phyloP scores from a whole-genome alignment of 2,113 vertebrate species.

The Oreotragus oreotragus region DNA sequence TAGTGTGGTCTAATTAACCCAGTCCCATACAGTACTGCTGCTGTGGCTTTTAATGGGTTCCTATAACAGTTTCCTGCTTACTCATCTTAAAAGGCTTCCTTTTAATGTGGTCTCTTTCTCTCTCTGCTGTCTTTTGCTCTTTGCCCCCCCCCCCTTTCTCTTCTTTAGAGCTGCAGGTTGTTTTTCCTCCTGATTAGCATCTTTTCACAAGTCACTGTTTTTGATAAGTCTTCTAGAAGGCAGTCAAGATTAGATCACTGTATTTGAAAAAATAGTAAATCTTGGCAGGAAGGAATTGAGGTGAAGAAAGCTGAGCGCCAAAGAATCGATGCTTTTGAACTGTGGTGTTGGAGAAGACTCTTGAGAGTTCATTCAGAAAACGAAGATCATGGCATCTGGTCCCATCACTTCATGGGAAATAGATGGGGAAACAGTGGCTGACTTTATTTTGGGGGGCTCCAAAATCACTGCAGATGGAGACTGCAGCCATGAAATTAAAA shows the following conservation, averaged over 20 bases:
- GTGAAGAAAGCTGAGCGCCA: too few relatives aligned
- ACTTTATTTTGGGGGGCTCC: too few relatives aligned
- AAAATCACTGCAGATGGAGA: too few relatives aligned
- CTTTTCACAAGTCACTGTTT: constrained; percentile 16
- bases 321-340: too few relatives aligned
- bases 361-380: too few relatives aligned
- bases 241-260: constrained; percentile 21
- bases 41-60: background rate
- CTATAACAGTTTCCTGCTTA: constrained; percentile 50
- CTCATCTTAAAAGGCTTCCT: constrained; percentile 17
- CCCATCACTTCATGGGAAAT: too few relatives aligned
- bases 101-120: background rate
- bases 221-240: background rate
- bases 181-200: background rate
- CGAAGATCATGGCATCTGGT: too few relatives aligned
- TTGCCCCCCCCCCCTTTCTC: background rate
- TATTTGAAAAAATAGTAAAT: background rate
- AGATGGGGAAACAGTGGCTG: too few relatives aligned
- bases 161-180: background rate
- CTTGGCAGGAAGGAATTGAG: background rate
- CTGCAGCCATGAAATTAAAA: too few relatives aligned
- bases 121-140: background rate
- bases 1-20: background rate
- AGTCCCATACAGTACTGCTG: background rate
- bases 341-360: too few relatives aligned